These are phyloP conservation scores for Coelinius sp. DNA, from an alignment of 2,888 invertebrate genomes.

Conservation along the genomic window DNA sequence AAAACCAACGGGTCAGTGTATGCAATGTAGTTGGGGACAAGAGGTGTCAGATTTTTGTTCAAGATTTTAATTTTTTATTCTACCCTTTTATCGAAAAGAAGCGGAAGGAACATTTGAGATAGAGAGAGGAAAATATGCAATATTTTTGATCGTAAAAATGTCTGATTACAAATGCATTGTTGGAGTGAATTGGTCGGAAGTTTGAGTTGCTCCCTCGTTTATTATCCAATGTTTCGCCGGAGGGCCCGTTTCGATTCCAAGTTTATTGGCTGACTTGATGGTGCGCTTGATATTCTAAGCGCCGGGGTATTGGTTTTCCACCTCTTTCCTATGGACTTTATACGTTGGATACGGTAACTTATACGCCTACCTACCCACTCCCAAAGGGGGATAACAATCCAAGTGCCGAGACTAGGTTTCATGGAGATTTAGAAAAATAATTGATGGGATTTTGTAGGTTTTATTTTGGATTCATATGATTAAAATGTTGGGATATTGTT, in stretches of 20 bases:
- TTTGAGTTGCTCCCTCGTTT: slow-evolving; percentile 19
- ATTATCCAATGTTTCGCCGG: slow-evolving; percentile 29
- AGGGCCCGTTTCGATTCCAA: slow-evolving; percentile 34
- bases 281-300: slow-evolving; percentile 8
- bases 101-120: neutral
- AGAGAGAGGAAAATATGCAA: neutral
- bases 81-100: neutral
- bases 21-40: slow-evolving; percentile 5
- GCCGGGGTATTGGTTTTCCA: slow-evolving; percentile 22
- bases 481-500: too few species aligned
- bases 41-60: slow-evolving; percentile 9
- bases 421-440: neutral
- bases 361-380: slow-evolving; percentile 39
- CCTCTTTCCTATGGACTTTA: neutral
- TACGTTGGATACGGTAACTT: slow-evolving; percentile 37
- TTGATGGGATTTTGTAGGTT: neutral
- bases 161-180: slow-evolving; percentile 15
- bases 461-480: too few species aligned
- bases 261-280: slow-evolving; percentile 35
- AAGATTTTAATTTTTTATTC: slow-evolving; percentile 11
- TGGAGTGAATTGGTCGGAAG: slow-evolving; percentile 17
- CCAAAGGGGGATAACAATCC: slow-evolving; percentile 3
- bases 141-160: neutral
- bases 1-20: neutral
- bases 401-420: neutral